Evolutionary conservation across 2,888 invertebrate genomes (phyloP).

Genomic region (Esperia sulphurella): DNA sequence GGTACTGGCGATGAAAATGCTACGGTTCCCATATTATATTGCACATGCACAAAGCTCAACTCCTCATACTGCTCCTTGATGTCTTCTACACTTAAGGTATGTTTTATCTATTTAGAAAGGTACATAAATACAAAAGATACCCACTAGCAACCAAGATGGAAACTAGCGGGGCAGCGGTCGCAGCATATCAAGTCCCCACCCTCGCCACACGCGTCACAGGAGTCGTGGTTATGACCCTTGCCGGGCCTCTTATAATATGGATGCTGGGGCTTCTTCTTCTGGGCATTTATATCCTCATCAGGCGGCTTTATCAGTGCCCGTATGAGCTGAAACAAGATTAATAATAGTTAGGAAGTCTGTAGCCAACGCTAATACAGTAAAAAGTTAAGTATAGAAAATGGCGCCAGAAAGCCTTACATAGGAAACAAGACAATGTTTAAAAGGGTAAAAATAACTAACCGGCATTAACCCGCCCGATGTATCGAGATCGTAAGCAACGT

Average conservation of each 20-base stretch:
- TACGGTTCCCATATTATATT: too few relatives aligned
- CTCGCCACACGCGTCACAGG: conserved; percentile 96
- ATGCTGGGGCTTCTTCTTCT: conserved; percentile 84
- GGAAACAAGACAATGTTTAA: background rate
- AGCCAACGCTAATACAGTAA: background rate
- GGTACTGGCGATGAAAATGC: too few relatives aligned
- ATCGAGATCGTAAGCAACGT: conserved; percentile 86
- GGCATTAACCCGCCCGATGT: conserved; percentile 92
- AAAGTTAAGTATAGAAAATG: conserved; percentile 33
- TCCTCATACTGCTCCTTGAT: too few relatives aligned
- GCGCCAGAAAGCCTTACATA: conserved; percentile 30
- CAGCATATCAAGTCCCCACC: conserved; percentile 97
- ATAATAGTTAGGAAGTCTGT: conserved; percentile 1
- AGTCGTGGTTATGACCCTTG: conserved; percentile 94
- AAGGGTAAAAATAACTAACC: conserved; percentile 82
- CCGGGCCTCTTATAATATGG: conserved; percentile 92
- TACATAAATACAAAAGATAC: conserved; percentile 36
- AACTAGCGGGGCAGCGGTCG: conserved; percentile 96
- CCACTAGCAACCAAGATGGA: conserved; percentile 97
- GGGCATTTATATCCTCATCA: conserved; percentile 82
- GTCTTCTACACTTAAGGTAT: too few relatives aligned
- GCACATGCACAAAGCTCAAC: too few relatives aligned
- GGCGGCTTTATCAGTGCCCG: conserved; percentile 94
- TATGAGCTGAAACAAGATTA: conserved; percentile 84
- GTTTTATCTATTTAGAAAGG: too few relatives aligned